These are phyloP conservation scores for Dryadula phaetusa DNA, from an alignment of 2,888 invertebrate species.

Conservation along the genomic window DNA sequence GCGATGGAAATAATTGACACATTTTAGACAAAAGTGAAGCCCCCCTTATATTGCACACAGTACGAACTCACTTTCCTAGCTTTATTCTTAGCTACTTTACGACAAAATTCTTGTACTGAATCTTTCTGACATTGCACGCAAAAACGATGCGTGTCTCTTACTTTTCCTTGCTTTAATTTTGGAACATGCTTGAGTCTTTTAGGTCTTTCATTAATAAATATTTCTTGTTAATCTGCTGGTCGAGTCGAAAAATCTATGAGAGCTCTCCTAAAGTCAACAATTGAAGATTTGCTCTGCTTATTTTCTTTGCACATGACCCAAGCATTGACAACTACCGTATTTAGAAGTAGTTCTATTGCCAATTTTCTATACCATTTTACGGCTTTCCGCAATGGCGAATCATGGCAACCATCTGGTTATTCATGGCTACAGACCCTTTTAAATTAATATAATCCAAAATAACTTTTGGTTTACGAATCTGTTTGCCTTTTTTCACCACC, in stretches of 20 bases:
- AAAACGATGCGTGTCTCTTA: conserved; percentile 50
- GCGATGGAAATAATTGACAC: conserved; percentile 50
- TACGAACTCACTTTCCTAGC: conserved; percentile 51
- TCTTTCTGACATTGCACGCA: conserved; percentile 52
- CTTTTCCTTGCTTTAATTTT: conserved; percentile 49
- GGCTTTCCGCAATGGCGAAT: conserved; percentile 54
- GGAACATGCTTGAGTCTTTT: conserved; percentile 50
- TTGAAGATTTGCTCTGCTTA: conserved; percentile 42
- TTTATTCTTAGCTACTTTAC: conserved; percentile 52
- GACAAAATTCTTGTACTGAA: conserved; percentile 49
- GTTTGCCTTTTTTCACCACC: conserved; percentile 24
- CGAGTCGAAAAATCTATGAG: conserved; percentile 46
- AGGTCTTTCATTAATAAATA: conserved; percentile 49
- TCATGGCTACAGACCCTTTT: conserved; percentile 56
- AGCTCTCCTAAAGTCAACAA: conserved; percentile 44
- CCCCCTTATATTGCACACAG: conserved; percentile 50
- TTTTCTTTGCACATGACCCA: conserved; percentile 28
- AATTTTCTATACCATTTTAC: conserved; percentile 60
- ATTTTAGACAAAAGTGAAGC: no score
- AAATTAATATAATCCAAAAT: conserved; percentile 54
- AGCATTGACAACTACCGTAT: conserved; percentile 50
- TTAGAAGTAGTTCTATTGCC: conserved; percentile 54
- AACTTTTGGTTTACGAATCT: conserved; percentile 42
- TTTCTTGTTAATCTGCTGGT: conserved; percentile 48
- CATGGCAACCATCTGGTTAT: conserved; percentile 55